A percentile compares a stretch with the other conserved stretches of the same genome.
These are phyloP conservation scores for Chaetura pelagica DNA, from an alignment of 2,113 vertebrate species.

Conservation along the genomic window DNA sequence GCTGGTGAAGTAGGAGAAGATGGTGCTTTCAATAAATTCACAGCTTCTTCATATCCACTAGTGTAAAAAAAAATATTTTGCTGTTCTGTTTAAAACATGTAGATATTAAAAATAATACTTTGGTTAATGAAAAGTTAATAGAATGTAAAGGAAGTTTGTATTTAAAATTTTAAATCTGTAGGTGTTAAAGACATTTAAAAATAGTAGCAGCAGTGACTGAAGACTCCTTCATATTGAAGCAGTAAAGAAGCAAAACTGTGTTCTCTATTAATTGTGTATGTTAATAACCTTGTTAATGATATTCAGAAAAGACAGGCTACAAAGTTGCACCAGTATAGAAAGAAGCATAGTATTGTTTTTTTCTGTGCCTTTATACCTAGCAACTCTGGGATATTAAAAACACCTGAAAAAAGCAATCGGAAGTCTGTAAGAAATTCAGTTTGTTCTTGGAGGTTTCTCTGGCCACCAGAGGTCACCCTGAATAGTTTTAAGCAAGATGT, in stretches of 20 bases:
- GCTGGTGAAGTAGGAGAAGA: not conserved
- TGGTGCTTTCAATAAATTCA: not conserved
- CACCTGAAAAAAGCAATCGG: not conserved
- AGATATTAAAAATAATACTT: not conserved
- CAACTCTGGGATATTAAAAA: not conserved
- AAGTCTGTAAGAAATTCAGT: not conserved
- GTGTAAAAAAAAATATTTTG: not conserved
- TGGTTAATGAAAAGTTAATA: not conserved
- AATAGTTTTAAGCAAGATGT: not conserved
- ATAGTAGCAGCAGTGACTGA: not conserved
- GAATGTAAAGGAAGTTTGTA: not conserved
- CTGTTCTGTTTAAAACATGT: not conserved
- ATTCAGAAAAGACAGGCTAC: not conserved
- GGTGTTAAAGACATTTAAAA: not conserved
- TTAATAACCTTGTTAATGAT: not conserved
- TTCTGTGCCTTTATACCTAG: not conserved
- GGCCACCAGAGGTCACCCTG: constrained; percentile 26
- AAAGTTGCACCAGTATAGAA: not conserved
- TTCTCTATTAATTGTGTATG: not conserved
- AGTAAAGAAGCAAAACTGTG: not conserved
- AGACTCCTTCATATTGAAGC: not conserved
- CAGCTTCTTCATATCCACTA: not conserved
- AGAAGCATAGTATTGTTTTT: not conserved
- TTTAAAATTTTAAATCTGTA: not conserved
- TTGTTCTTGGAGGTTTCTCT: not conserved